A percentile compares a stretch with the other conserved stretches of the same genome.
These are phyloP conservation scores for Colletes collaris DNA, from an alignment of 2,888 invertebrate genomes.

Conservation along the genomic window DNA sequence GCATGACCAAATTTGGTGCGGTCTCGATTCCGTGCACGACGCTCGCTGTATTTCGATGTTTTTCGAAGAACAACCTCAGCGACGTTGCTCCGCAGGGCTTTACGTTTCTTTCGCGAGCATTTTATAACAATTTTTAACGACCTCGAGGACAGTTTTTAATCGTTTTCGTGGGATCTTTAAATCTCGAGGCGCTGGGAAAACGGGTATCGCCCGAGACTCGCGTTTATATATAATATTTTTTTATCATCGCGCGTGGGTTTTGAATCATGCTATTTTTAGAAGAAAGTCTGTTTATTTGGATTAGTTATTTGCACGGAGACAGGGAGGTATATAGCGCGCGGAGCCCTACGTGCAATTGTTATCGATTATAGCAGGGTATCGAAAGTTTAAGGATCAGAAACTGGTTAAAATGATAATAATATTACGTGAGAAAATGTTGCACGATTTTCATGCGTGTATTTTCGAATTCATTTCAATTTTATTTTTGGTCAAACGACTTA, in stretches of 20 bases:
- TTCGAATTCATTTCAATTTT: too few relatives aligned
- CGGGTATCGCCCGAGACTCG: not conserved
- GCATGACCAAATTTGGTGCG: conserved; percentile 77
- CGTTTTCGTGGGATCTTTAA: not conserved
- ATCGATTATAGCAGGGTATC: conserved; percentile 25
- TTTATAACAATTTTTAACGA: not conserved
- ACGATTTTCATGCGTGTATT: not conserved
- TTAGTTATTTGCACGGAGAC: conserved; percentile 74
- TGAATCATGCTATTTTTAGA: conserved; percentile 70
- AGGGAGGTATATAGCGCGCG: conserved; percentile 54
- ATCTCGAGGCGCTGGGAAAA: not conserved
- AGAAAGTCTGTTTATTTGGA: conserved; percentile 76
- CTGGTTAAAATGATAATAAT: not conserved
- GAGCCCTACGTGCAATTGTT: conserved; percentile 34
- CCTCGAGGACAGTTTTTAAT: not conserved
- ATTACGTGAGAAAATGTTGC: not conserved
- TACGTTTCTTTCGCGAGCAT: not conserved
- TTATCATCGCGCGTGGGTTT: conserved; percentile 18
- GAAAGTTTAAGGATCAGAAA: not conserved
- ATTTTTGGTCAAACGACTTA: not conserved
- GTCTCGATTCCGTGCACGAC: conserved; percentile 61
- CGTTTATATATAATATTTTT: not conserved
- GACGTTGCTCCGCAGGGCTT: not conserved
- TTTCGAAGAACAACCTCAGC: conserved; percentile 11
- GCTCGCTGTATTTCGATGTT: conserved; percentile 45